Evolutionary conservation across 2,113 vertebrate species (phyloP), one percentile per base, ranked within the genome.

Genomic region (Caretta caretta): DNA sequence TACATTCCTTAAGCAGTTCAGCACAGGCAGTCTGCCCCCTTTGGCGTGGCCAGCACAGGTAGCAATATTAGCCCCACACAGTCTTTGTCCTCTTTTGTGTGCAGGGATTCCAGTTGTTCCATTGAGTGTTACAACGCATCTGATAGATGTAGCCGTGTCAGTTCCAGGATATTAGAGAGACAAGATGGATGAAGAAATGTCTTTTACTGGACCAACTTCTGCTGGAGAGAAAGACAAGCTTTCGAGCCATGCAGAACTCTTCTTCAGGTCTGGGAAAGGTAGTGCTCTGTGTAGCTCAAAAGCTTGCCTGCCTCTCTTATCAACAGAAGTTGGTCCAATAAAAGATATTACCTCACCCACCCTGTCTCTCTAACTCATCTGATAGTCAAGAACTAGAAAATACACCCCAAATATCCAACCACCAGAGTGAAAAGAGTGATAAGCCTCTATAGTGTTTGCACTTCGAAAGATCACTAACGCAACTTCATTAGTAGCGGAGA

Each of bases 381-480:
- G 57, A 48, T 59, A 83, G 51, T 1, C 10, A 72, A 81, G 51
- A 86, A 50, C 46, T 80, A 72, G 57, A 76, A 94, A 91, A 80
- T 27, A 94, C 89, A 80, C 29, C 85, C 80, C 92, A 62, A 80
- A 62, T 20, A 83, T n/a, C 72, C 49, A 10, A 86, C 85, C 81
- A 12, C 87, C 79, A 79, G 80, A 94, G 86, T 48, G 48, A 83
- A 38, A 87, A 8, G 22, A 49, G 25, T 51, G 84, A 19, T 97
- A 95, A 97, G 95, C 88, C 62, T 80, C 88, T 92, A 79, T 59
- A 83, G 87, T n/a, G 83, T 76, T 91, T 87, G 82, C 72, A 87
- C 84, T 91, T 93, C 89, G 90, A 96, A 83, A 86, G 46, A 57
- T 94, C 90, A 27, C 93, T 92, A 57, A 82, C 38, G 65, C 88